Base-by-base conservation (phyloP, 2,888 invertebrate species). In the Ornithoptera alexandrae region DNA sequence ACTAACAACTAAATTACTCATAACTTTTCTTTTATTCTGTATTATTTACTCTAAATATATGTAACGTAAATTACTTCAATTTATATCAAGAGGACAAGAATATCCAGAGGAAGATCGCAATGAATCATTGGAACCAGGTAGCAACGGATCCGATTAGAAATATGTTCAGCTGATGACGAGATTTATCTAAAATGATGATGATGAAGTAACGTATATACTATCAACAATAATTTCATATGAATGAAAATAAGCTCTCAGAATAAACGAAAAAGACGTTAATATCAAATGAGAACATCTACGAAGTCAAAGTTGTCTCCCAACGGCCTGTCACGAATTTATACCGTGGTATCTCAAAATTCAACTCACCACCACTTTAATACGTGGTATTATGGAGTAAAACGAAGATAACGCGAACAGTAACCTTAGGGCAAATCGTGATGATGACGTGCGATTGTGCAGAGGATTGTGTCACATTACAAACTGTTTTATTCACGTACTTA, bases 361-460 rank as follows among this genome's bases (percentile, higher is more conserved):
- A 65, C 72, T 62, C 42, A 72, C 60, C 63, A 70, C 68, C 24
- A 70, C 70, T 67, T 71, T 69, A 70, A 39, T 24, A 18, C 71
- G 3, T 63, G 65, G 70, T 36, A 66, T 30, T 68, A 71, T 18
- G 67, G 59, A 42, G 65, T 65, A 69, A 65, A 66, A 71, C 46
- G n/a, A 58, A 8, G 59, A 67, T 71, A 65, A 67, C n/a, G 22
- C 56, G 72, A 72, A 74, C 71, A 72, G 72, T 78, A 78, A 79
- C 79, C 83, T 73, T 18, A 62, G 77, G 84, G 82, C 77, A 78
- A 83, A 77, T 85, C 85, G 85, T 86, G 85, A 83, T 76, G 78
- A 79, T 81, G 83, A 82, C 77, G 78, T 78, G 79, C 75, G 78
- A 77, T 79, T 81, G 78, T 72, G 75, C 72, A 76, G 77, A 71